Conservation (phyloP, 2,113 vertebrate genomes). For the Seriola dumerili region DNA sequence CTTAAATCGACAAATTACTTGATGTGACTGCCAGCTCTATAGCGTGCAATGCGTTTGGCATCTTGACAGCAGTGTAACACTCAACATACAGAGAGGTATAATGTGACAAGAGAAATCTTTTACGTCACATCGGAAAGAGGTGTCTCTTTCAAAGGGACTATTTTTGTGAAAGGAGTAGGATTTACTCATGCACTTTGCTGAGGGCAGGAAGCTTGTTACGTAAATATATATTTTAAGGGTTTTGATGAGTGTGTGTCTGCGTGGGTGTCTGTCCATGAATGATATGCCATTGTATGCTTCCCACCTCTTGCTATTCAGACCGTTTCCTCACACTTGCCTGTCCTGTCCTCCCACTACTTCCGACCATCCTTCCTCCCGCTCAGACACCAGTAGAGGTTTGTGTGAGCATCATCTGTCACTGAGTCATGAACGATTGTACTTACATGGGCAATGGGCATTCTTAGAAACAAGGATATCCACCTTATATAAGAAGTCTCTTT, state of each 20-base stretch:
- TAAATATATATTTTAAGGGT: conserved; percentile 28
- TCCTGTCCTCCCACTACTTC: conserved; percentile 73
- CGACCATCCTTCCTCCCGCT: conserved; percentile 62
- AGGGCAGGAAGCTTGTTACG: conserved; percentile 40
- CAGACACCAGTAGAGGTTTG: conserved; percentile 48
- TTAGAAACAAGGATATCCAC: conserved; percentile 38
- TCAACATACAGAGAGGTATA: background rate
- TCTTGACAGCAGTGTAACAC: background rate
- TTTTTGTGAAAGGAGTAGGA: conserved; percentile 36
- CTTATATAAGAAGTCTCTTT: conserved; percentile 43
- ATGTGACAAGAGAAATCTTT: background rate
- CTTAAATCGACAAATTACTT: background rate
- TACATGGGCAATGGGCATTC: conserved; percentile 57
- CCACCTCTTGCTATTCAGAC: conserved; percentile 72
- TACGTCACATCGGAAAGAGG: conserved; percentile 37
- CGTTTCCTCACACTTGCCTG: conserved; percentile 49
- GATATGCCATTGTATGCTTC: conserved; percentile 51
- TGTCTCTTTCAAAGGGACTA: conserved; percentile 28
- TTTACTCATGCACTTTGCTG: conserved; percentile 40
- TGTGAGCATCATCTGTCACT: conserved; percentile 57
- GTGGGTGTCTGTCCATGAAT: conserved; percentile 63
- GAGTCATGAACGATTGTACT: conserved; percentile 61
- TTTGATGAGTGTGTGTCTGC: conserved; percentile 50
- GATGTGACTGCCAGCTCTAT: background rate
- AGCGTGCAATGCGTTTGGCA: background rate